Evolutionary conservation across 2,797 vertebrate species (phyloP).

Genomic region (Neoniphon sammara): DNA sequence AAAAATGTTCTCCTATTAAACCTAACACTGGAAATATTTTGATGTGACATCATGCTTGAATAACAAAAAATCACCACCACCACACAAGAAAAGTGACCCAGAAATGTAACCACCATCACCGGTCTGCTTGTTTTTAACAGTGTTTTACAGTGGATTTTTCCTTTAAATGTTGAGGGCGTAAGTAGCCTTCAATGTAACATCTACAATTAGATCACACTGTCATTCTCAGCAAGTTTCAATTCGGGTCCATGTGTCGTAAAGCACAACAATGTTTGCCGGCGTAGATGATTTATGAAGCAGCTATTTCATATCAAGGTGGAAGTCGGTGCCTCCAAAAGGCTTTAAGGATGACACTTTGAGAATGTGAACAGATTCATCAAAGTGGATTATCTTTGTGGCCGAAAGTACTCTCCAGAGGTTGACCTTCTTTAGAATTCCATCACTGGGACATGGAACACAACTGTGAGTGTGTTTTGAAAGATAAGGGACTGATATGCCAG

Average conservation of each 20-base stretch:
- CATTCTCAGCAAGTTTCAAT: slow-evolving; percentile 56
- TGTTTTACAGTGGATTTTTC: not conserved
- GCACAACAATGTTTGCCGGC: slow-evolving; percentile 35
- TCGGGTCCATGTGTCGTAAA: slow-evolving; percentile 33
- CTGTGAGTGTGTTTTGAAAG: slow-evolving; percentile 70
- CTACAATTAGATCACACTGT: slow-evolving; percentile 34
- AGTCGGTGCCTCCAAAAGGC: slow-evolving; percentile 41
- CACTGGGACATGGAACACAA: slow-evolving; percentile 64
- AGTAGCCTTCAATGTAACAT: slow-evolving; percentile 25
- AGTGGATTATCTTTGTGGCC: slow-evolving; percentile 69
- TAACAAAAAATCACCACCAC: too few relatives aligned
- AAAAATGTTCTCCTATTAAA: too few relatives aligned
- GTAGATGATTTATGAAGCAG: slow-evolving; percentile 63
- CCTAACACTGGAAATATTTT: too few relatives aligned
- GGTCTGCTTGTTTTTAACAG: not conserved
- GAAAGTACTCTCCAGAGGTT: slow-evolving; percentile 63
- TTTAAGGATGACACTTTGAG: slow-evolving; percentile 64
- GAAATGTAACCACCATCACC: too few relatives aligned
- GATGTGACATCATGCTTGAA: too few relatives aligned
- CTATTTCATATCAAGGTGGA: slow-evolving; percentile 66
- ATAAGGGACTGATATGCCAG: slow-evolving; percentile 67
- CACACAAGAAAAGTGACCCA: too few relatives aligned
- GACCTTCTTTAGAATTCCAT: slow-evolving; percentile 73
- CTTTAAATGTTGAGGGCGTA: slow-evolving; percentile 12
- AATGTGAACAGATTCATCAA: slow-evolving; percentile 76